Percentiles rank a stretch among this genome's conserved stretches.
Evolutionary conservation across 2,113 vertebrate species (phyloP).

Genomic region (Coregonus clupeaformis): DNA sequence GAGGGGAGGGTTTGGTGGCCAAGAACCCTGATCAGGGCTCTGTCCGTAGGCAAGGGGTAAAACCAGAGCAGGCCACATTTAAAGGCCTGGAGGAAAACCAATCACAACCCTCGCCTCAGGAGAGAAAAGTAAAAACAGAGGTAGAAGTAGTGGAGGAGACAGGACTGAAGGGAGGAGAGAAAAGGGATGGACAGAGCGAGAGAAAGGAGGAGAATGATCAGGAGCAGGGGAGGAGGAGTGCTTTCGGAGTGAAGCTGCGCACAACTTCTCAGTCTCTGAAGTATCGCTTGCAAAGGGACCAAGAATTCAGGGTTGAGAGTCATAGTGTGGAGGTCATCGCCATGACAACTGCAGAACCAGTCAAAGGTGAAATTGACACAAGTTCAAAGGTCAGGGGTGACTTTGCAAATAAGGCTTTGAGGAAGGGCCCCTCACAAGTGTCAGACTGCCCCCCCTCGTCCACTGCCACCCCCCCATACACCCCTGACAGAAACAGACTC

Average conservation of each 20-base stretch:
- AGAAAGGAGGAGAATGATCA: slow-evolving; percentile 34
- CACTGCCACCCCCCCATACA: no score
- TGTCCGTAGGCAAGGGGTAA: slow-evolving; percentile 26
- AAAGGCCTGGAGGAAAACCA: neutral
- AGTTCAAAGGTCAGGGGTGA: neutral
- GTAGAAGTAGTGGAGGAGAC: slow-evolving; percentile 1
- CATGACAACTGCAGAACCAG: slow-evolving; percentile 34
- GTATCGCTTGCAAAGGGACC: slow-evolving; percentile 59
- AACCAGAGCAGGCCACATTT: neutral
- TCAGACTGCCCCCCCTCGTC: neutral
- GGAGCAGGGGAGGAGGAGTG: slow-evolving; percentile 58
- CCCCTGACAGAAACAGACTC: neutral
- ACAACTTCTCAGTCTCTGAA: slow-evolving; percentile 80
- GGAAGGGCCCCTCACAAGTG: neutral
- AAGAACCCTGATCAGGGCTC: slow-evolving; percentile 22
- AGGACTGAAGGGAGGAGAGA: slow-evolving; percentile 36
- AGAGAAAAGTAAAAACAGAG: neutral
- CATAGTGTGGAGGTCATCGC: slow-evolving; percentile 70
- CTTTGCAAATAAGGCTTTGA: neutral
- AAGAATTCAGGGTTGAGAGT: slow-evolving; percentile 71
- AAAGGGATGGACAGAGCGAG: neutral
- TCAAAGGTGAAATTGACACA: neutral
- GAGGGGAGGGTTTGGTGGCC: neutral
- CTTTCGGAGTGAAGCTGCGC: slow-evolving; percentile 82
- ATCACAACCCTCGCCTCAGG: neutral